Evolutionary conservation across 2,888 invertebrate genomes (phyloP), one percentile per base, ranked within the genome.

Genomic region (Leucoptera coffeella): DNA sequence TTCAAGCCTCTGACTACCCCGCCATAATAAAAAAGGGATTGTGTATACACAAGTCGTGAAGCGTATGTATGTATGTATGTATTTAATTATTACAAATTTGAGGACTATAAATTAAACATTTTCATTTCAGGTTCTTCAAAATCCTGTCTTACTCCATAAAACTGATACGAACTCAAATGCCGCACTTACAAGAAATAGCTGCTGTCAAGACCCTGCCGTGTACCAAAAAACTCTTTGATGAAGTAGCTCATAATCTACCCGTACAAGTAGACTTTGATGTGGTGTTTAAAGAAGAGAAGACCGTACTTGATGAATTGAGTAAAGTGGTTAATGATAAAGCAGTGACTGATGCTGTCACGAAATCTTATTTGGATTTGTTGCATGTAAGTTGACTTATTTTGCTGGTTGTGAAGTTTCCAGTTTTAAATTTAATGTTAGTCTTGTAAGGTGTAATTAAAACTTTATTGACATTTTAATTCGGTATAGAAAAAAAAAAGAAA

Each of bases 161-260:
- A 22, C 36, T 69, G 0, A 31, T 69, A 2, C 40, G 50, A 29
- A 48, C 61, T 0, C 49, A 59, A 22, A 25, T 60, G 2, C 60
- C 61, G 1, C 55, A 69, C 30, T 32, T 69, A 1, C 50, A 54
- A 23, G 54, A 60, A 25, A 40, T 67, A 0, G 44, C 45, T 0
- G 64, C 65, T 1, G 40, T 69, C 27, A 48, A 33, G 10, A 37
- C 49, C 0, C 32, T 56, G 0, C 38, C 42, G 0, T 57, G 53
- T 32, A 31, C 67, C 3, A 45, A 48, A 7, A 39, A 47, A 4
- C 35, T 65, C 1, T 32, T 36, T 1, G 21, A 31, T 0, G 44
- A 50, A 12, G 41, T 67, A 1, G 50, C 58, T 0, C 58, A 50
- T 8, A 54, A 43, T 4, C 31, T 67, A 2, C 42, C 50, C 5